phyloP scores from a whole-genome alignment of 2,113 vertebrate species.

The Ammodytes dubius region DNA sequence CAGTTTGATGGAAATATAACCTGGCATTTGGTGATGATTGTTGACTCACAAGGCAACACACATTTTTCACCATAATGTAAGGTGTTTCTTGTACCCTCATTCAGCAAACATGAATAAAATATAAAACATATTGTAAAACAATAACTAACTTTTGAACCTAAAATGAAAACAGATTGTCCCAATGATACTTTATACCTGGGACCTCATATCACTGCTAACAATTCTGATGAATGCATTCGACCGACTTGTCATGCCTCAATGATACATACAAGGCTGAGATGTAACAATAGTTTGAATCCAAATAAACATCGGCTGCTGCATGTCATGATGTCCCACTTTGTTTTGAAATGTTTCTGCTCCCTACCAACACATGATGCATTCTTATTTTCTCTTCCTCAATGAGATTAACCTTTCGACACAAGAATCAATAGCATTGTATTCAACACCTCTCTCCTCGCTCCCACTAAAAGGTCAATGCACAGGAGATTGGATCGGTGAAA shows the following conservation, averaged over 20 bases:
- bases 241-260: neutral
- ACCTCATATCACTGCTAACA: neutral
- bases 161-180: neutral
- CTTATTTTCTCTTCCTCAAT: conserved; percentile 26
- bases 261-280: neutral
- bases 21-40: too few species aligned
- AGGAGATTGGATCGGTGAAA: conserved; percentile 53
- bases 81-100: neutral
- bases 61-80: too few species aligned
- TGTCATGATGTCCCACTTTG: neutral
- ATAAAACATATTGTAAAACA: neutral
- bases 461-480: conserved; percentile 68
- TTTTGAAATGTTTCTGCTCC: neutral
- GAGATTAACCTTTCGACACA: conserved; percentile 66
- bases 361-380: conserved; percentile 24
- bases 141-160: neutral
- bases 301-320: neutral
- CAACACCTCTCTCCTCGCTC: conserved; percentile 46
- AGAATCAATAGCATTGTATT: conserved; percentile 71
- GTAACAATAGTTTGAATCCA: neutral
- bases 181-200: too few species aligned
- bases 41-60: too few species aligned
- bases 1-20: too few species aligned
- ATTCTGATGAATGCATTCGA: neutral
- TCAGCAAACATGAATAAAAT: neutral